Evolutionary conservation across 2,113 vertebrate genomes (phyloP).

Genomic region (Eleginops maclovinus): DNA sequence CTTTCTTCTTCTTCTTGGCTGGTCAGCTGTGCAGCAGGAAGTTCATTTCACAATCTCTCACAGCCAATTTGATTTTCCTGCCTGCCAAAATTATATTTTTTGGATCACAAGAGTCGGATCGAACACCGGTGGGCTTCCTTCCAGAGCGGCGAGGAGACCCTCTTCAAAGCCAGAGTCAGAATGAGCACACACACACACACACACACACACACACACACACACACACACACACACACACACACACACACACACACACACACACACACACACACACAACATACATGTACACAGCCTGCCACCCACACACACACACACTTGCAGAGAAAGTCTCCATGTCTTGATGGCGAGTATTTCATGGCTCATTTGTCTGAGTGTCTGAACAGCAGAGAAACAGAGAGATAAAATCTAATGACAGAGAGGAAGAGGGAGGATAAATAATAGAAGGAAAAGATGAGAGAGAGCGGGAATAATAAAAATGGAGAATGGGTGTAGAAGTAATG

Average conservation of each 20-base stretch:
- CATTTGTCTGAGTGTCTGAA: constrained; percentile 74
- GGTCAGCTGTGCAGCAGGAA: constrained; percentile 45
- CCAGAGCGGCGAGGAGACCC: constrained; percentile 47
- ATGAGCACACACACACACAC: not conserved
- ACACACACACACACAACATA: constrained; percentile 2
- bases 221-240: constrained; percentile 6
- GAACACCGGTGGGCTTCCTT: constrained; percentile 63
- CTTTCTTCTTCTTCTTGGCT: constrained; percentile 30
- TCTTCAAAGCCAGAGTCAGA: constrained; percentile 53
- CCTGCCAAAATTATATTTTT: constrained; percentile 54
- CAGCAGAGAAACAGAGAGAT: constrained; percentile 69
- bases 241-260: constrained; percentile 9
- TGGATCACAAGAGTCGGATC: constrained; percentile 48
- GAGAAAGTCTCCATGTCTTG: constrained; percentile 48
- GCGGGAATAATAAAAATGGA: constrained; percentile 56
- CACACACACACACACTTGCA: not conserved
- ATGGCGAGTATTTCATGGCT: constrained; percentile 75
- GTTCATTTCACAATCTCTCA: constrained; percentile 43
- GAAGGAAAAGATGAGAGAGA: constrained; percentile 69
- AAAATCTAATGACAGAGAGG: constrained; percentile 72
- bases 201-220: constrained; percentile 25
- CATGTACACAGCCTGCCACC: no score
- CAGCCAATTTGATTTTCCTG: constrained; percentile 49
- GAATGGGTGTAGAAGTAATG: constrained; percentile 70
- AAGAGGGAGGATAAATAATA: constrained; percentile 71